Evolutionary conservation across 2,797 vertebrate species (phyloP).

Genomic region (Cuniculus paca): DNA sequence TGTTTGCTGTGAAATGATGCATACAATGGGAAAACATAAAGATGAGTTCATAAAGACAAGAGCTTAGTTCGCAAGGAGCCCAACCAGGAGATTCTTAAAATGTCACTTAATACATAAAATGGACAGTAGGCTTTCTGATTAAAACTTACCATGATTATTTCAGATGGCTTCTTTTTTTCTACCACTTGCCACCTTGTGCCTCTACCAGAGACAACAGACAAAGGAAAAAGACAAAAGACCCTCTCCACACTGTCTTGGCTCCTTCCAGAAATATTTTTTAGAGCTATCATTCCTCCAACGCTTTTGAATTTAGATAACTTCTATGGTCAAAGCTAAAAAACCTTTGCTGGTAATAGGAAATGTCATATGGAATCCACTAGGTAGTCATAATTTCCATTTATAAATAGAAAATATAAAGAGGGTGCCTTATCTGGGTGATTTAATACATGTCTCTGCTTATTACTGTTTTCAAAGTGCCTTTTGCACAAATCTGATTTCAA

Average conservation of each 20-base stretch:
- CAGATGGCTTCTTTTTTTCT: conserved; percentile 88
- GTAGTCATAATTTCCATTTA: conserved; percentile 88
- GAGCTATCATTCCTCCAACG: conserved; percentile 76
- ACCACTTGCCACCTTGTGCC: conserved; percentile 83
- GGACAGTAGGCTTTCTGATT: conserved; percentile 91
- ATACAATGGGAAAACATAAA: conserved; percentile 91
- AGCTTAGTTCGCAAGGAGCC: conserved; percentile 90
- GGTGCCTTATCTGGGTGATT: conserved; percentile 86
- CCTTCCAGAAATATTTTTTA: conserved; percentile 70
- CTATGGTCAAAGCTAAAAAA: conserved; percentile 89
- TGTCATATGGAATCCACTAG: conserved; percentile 90
- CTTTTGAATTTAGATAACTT: conserved; percentile 92
- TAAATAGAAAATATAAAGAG: conserved; percentile 87
- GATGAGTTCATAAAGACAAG: conserved; percentile 87
- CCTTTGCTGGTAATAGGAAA: conserved; percentile 90
- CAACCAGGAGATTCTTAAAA: conserved; percentile 89
- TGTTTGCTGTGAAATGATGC: conserved; percentile 92
- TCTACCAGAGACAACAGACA: conserved; percentile 87
- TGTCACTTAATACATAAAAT: conserved; percentile 88
- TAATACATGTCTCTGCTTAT: conserved; percentile 88
- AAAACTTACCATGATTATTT: conserved; percentile 91
- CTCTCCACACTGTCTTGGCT: conserved; percentile 66
- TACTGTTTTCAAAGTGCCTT: conserved; percentile 88
- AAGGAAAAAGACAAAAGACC: conserved; percentile 89
- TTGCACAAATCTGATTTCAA: conserved; percentile 89